Evolutionary conservation across 1,140 invertebrate genomes (phyloP), one percentile per base, ranked within the genome.

Genomic region (Homalodisca vitripennis): DNA sequence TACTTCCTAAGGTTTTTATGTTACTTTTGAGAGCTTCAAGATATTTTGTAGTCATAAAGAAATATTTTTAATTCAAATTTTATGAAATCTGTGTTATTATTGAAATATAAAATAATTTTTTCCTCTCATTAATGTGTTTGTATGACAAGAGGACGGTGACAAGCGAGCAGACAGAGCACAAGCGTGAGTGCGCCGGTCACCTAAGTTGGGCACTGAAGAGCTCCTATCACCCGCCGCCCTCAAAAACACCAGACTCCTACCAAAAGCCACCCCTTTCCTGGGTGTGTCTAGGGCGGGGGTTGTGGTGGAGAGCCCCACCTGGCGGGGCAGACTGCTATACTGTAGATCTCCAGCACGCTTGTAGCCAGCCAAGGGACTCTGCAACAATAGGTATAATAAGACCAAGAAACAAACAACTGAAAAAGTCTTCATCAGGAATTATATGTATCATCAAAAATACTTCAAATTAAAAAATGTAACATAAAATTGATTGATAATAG

Each of bases 131-230:
- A n/a, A n/a, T n/a, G n/a, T n/a, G n/a, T n/a, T n/a, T n/a, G n/a
- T n/a, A n/a, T n/a, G n/a, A n/a, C n/a, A n/a, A n/a, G n/a, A n/a
- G n/a, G n/a, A n/a, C n/a, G n/a, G n/a, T n/a, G n/a, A n/a, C n/a
- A n/a, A n/a, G n/a, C n/a, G n/a, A n/a, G n/a, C n/a, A n/a, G n/a
- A n/a, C n/a, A n/a, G n/a, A n/a, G n/a, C n/a, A n/a, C n/a, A n/a
- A n/a, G n/a, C n/a, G n/a, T 30, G n/a, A 14, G 69, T 72, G 73
- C 73, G 67, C 69, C 63, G 66, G 71, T 77, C 78, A 95, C 93
- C 93, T 94, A 96, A 82, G 84, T 94, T 92, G 71, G 94, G 94
- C 74, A 94, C 92, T 76, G 93, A 95, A 75, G 88, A 89, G 81
- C 93, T 93, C 82, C 92, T 87, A 60, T 72, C 73, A 82, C 83